Evolutionary conservation across 2,113 vertebrate species (phyloP), one percentile per base, ranked within the genome.

Genomic region (Crotalus tigris): DNA sequence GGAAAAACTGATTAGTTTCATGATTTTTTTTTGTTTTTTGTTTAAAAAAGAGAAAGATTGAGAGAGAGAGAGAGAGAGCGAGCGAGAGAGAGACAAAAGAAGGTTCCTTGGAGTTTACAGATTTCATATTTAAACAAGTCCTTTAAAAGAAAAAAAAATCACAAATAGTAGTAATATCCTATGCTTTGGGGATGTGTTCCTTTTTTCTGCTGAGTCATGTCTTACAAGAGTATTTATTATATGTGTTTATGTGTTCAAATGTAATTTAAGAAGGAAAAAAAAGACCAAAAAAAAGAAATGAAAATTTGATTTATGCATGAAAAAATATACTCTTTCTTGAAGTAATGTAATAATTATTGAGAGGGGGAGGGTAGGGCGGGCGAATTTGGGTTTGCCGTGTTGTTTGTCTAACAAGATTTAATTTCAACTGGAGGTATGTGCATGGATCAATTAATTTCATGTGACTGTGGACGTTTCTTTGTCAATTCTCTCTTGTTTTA

Each of bases 181-280:
- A 97, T 96, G 96, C 97, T 95, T 96, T 98, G 95, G 91, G 88
- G 96, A 96, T 93, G 95, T 96, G 96, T 97, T 97, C 92, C 59
- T 61, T 97, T 97, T 85, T 97, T 95, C 95, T 96, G 88, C 96
- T 95, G 96, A 96, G 97, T 98, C 97, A 93, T 97, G 97, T 98
- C 97, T 97, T 97, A 96, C 95, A 75, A 97, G 97, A 98, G 97
- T 98, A 98, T 98, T 99, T 98, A 98, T 98, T 97, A 98, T 98
- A 97, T 97, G 98, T 98, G 98, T 98, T 93, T 98, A 98, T 97
- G 98, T 99, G 98, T 98, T 98, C 98, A 98, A 97, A 98, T 98
- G 98, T 99, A 98, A 98, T 98, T 98, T 98, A 98, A 98, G 97
- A 97, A 98, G 97, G 97, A 97, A 94, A 96, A 98, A 98, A 98